Evolutionary conservation across 2,113 vertebrate species (phyloP).

Genomic region (Engystomops pustulosus): DNA sequence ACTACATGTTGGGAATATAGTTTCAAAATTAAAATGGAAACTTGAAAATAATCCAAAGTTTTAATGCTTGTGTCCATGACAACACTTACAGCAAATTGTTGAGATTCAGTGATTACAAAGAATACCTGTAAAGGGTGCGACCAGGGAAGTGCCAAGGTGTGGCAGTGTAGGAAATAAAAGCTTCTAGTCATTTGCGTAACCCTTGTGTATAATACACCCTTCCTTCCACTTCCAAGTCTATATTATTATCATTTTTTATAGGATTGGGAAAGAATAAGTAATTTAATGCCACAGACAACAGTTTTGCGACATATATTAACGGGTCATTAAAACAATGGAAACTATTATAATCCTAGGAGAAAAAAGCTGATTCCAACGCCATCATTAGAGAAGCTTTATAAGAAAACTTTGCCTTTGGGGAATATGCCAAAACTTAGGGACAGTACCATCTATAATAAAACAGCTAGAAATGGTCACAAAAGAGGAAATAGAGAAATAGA

Average conservation of each 20-base stretch:
- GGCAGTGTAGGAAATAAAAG: conserved; percentile 44
- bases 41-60: not conserved
- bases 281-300: not conserved
- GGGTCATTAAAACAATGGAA: conserved; percentile 5
- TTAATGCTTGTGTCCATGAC: conserved; percentile 20
- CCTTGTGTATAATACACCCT: conserved; percentile 2
- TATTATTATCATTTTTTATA: conserved; percentile 10
- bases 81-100: conserved; percentile 24
- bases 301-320: conserved; percentile 12
- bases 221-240: not conserved
- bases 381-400: too few species aligned
- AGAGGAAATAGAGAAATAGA: too few species aligned
- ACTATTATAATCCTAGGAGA: not conserved
- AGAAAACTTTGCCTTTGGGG: too few species aligned
- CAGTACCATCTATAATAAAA: too few species aligned
- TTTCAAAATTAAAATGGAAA: not conserved
- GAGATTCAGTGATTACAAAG: conserved; percentile 46
- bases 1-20: not conserved
- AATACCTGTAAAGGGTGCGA: conserved; percentile 53
- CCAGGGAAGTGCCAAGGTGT: conserved; percentile 35
- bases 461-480: not conserved
- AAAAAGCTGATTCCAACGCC: not conserved
- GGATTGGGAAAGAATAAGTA: conserved; percentile 4
- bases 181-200: conserved; percentile 39
- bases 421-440: too few species aligned